These are phyloP conservation scores for Fragum whitleyi DNA, from an alignment of 2,888 invertebrate genomes.

Conservation along the genomic window DNA sequence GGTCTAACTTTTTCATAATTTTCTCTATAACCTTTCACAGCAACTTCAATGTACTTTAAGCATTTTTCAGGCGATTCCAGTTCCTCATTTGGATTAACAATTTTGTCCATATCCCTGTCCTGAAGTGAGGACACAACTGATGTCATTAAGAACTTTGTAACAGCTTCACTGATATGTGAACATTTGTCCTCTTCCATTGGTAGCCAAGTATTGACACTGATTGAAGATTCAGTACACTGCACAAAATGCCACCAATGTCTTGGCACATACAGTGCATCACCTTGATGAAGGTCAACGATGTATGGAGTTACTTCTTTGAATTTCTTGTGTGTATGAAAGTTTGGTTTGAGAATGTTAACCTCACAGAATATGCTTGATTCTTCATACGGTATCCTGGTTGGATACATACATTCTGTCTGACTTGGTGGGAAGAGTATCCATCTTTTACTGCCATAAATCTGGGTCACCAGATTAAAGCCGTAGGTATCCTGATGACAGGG, in stretches of 20 bases:
- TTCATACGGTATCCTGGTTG: constrained; percentile 96
- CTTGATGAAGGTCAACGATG: constrained; percentile 90
- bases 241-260: constrained; percentile 99
- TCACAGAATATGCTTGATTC: constrained; percentile 94
- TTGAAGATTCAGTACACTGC: constrained; percentile 87
- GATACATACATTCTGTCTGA: constrained; percentile 88
- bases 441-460: constrained; percentile 95
- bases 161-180: constrained; percentile 8
- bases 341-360: constrained; percentile 86
- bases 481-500: constrained; percentile 98
- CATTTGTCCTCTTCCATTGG: constrained; percentile 87
- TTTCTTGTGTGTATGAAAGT: constrained; percentile 74
- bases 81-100: constrained; percentile 15
- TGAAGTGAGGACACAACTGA: background rate
- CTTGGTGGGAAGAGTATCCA: constrained; percentile 97
- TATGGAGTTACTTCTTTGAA: constrained; percentile 82
- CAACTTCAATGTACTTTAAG: constrained; percentile 9
- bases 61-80: background rate
- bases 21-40: background rate
- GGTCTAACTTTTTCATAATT: background rate
- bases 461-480: constrained; percentile 96
- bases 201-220: constrained; percentile 91
- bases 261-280: constrained; percentile 95
- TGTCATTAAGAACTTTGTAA: constrained; percentile 6
- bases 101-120: background rate